A percentile compares a stretch with the other conserved stretches of the same genome.
These are phyloP conservation scores for Emberiza fucata DNA, from an alignment of 2,113 vertebrate species.

Conservation along the genomic window DNA sequence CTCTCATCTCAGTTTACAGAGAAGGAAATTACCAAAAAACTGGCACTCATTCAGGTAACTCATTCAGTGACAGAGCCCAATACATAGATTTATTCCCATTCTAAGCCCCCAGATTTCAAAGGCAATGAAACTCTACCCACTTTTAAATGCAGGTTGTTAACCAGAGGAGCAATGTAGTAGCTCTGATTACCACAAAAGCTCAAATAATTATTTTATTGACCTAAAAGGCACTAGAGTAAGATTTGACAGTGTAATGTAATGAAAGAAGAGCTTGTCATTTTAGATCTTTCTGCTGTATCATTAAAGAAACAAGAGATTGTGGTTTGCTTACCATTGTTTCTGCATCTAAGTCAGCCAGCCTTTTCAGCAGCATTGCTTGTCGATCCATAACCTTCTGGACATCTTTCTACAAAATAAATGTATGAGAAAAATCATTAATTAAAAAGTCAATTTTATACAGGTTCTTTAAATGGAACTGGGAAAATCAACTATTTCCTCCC, in stretches of 20 bases:
- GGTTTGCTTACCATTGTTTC: constrained; percentile 79
- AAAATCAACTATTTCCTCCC: not conserved
- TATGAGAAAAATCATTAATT: not conserved
- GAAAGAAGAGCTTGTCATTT: not conserved
- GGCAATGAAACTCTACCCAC: not conserved
- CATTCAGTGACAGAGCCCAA: not conserved
- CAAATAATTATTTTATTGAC: not conserved
- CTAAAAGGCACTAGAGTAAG: not conserved
- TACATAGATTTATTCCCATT: not conserved
- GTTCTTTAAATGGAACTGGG: not conserved
- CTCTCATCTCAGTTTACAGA: not conserved
- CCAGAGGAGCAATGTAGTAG: not conserved
- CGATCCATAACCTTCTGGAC: constrained; percentile 75
- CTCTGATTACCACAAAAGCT: not conserved
- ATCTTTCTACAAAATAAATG: constrained; percentile 72
- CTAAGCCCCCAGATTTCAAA: not conserved
- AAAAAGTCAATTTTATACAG: not conserved
- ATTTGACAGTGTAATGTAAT: not conserved
- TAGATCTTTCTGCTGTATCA: not conserved
- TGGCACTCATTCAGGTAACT: not conserved
- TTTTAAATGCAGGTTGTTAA: not conserved
- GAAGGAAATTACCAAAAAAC: not conserved
- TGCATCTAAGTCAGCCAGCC: constrained; percentile 79
- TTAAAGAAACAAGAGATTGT: not conserved
- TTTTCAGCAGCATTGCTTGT: constrained; percentile 79